A percentile compares a stretch with the other conserved stretches of the same genome.
Conservation (phyloP, 2,888 invertebrate genomes). For the Drosophila tripunctata region DNA sequence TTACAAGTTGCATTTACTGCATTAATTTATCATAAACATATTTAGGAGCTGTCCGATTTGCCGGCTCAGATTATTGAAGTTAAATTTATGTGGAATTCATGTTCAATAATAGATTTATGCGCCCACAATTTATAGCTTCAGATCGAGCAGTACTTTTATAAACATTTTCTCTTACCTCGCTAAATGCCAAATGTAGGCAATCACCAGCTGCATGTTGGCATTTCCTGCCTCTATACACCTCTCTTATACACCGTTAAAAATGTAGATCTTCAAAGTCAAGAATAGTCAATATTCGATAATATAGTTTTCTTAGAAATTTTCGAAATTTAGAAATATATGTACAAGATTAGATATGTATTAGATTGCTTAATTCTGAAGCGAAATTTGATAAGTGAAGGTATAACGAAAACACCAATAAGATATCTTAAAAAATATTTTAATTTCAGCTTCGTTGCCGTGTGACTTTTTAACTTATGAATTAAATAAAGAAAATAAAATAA, state of each 20-base stretch:
- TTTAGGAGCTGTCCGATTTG: slow-evolving; percentile 38
- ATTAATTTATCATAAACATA: slow-evolving; percentile 79
- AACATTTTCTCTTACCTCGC: slow-evolving; percentile 29
- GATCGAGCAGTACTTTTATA: background rate
- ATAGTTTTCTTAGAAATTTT: no score
- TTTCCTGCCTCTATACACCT: slow-evolving; percentile 50
- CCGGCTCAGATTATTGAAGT: slow-evolving; percentile 16
- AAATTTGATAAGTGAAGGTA: no score
- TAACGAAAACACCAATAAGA: no score
- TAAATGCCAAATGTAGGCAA: slow-evolving; percentile 41
- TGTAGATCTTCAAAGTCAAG: no score
- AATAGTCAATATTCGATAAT: no score
- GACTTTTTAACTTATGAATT: no score
- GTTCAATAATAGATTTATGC: slow-evolving; percentile 9
- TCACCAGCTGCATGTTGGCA: slow-evolving; percentile 50
- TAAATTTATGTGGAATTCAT: slow-evolving; percentile 4
- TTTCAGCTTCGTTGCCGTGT: no score
- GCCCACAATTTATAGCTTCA: background rate
- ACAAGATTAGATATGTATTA: no score
- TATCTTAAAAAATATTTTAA: no score
- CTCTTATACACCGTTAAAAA: slow-evolving; percentile 9
- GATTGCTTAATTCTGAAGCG: no score
- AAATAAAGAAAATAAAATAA: no score
- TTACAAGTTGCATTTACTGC: slow-evolving; percentile 81
- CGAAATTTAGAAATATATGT: no score